Conservation (phyloP, 2,797 vertebrate genomes). For the Carcharodon carcharias region DNA sequence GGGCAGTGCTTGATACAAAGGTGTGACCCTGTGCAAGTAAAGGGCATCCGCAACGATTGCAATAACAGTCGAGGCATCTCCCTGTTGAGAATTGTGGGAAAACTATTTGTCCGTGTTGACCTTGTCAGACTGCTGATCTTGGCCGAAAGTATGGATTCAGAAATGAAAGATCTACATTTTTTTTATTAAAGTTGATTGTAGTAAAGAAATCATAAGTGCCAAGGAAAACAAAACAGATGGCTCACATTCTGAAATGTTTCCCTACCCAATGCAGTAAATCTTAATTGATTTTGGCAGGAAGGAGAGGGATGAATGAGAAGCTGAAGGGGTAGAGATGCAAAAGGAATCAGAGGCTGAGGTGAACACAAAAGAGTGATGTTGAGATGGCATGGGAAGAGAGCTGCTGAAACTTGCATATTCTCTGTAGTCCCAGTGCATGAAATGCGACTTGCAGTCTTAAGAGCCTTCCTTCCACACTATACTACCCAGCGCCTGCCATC, state of each 20-base stretch:
- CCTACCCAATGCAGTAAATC: background rate
- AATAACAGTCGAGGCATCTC: too few relatives aligned
- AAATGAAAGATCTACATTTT: too few relatives aligned
- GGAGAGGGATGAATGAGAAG: too few relatives aligned
- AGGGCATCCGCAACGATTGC: too few relatives aligned
- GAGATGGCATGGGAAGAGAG: background rate
- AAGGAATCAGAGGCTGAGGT: background rate
- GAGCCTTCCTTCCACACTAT: background rate
- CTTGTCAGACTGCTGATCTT: too few relatives aligned
- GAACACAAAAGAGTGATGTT: background rate
- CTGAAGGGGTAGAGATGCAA: background rate
- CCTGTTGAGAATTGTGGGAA: too few relatives aligned
- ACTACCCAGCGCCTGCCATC: background rate
- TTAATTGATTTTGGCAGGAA: too few relatives aligned
- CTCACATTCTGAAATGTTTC: background rate
- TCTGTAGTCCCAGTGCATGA: background rate
- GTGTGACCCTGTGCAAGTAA: too few relatives aligned
- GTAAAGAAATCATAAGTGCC: background rate
- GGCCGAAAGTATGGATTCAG: too few relatives aligned
- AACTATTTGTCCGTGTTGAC: too few relatives aligned
- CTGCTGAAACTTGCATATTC: background rate
- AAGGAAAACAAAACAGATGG: background rate
- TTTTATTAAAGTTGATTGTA: background rate
- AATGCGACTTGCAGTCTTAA: background rate
- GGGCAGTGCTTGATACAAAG: too few relatives aligned